Base-by-base conservation (phyloP, 1,140 invertebrate genomes). In the Papilio dardanus region DNA sequence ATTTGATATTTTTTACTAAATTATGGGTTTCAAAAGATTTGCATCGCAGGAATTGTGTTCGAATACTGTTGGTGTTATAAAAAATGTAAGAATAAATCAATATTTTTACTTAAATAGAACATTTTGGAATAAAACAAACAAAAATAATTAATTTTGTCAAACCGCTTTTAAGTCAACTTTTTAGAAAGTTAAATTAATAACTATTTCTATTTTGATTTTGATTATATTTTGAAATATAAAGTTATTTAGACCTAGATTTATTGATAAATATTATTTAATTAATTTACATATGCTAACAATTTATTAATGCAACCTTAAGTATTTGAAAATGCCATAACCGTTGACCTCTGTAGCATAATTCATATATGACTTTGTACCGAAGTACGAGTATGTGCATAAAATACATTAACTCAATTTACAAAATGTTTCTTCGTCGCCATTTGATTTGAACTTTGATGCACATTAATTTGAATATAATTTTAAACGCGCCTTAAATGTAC, bases 281-380 rank as follows among this genome's bases (percentile, higher is more conserved):
- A 19, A 6, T 19, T 50, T 50, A 4, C 6, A 46, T 46, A 46
- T 19, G 42, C 6, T n/a, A 46, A n/a, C 0, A 21, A 58, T 24
- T 58, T 28, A 12, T 28, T 58, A 16, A n/a, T 5, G n/a, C 16
- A 42, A 58, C 19, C 8, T 28, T 24, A 58, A 3, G 21, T 24
- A 58, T 24, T 28, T 58, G 3, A 12, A 46, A 54, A 24, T 58
- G 21, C 21, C 54, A 74, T 77, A 81, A 80, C 79, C 78, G 76
- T 74, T 87, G 83, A 87, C 85, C 85, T 83, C 82, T 77, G 81
- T 86, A 86, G 81, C 81, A 71, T 42, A 54, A 30, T 33, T 24
- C 37, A n/a, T 40, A 54, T 50, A 50, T 69, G 46, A 78, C 77
- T 78, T 78, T 78, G 77, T 42, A 58, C 77, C 21, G 37, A 21